Evolutionary conservation across 2,888 invertebrate genomes (phyloP).

Genomic region (Ephialtes manifestator): DNA sequence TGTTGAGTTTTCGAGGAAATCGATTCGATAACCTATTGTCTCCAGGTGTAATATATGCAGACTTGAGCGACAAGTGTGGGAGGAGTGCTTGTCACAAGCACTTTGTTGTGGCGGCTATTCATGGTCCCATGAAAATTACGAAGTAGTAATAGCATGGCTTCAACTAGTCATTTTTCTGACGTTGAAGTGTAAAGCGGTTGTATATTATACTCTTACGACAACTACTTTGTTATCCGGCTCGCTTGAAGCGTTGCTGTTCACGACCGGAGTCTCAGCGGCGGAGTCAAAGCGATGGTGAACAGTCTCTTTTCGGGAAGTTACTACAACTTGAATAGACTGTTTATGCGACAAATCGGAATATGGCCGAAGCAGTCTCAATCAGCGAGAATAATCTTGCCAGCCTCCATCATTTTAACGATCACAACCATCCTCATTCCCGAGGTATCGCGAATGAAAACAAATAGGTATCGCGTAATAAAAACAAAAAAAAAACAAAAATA

Average conservation of each 20-base stretch:
- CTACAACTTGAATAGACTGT: conserved; percentile 12
- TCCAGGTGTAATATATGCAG: not conserved
- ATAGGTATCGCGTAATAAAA: no score
- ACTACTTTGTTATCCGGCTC: not conserved
- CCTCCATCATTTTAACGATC: not conserved
- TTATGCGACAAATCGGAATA: conserved; percentile 21
- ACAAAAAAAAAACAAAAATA: not conserved
- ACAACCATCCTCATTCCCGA: conserved; percentile 20
- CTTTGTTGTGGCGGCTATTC: not conserved
- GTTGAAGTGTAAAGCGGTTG: not conserved
- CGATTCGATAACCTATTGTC: not conserved
- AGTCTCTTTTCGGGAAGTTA: conserved; percentile 10
- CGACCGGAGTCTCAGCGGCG: not conserved
- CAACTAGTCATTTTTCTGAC: conserved; percentile 6
- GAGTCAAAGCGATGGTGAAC: not conserved
- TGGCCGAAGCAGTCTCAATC: conserved; percentile 27
- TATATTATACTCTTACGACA: not conserved
- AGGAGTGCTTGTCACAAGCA: not conserved
- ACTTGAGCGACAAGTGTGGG: not conserved
- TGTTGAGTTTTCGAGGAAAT: not conserved
- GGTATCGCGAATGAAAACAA: not conserved
- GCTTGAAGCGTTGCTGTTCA: not conserved
- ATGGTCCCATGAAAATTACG: not conserved
- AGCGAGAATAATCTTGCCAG: not conserved
- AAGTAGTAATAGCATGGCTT: not conserved